Percentiles rank a stretch among this genome's conserved stretches.
Evolutionary conservation across 2,113 vertebrate species (phyloP).

Genomic region (Hyperoodon ampullatus): DNA sequence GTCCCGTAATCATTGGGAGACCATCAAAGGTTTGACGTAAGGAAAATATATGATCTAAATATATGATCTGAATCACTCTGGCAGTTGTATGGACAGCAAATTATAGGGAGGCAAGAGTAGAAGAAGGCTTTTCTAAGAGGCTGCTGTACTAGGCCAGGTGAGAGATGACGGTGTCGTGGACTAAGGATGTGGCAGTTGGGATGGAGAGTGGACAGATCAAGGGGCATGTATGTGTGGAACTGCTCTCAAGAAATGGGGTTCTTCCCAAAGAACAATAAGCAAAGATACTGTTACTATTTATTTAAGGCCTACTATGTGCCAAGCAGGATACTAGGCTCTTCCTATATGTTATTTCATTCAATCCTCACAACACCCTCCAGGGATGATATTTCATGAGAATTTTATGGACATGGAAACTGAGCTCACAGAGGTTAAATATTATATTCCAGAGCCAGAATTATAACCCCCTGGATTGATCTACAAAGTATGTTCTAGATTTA

Average conservation of each 20-base stretch:
- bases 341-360: not conserved
- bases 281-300: not conserved
- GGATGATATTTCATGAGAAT: not conserved
- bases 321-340: not conserved
- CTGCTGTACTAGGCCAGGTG: not conserved
- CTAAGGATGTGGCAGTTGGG: not conserved
- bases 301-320: not conserved
- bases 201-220: not conserved
- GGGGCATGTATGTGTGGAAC: not conserved
- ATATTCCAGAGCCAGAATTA: not conserved
- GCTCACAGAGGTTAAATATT: not conserved
- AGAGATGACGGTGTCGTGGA: not conserved
- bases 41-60: not conserved
- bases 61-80: not conserved
- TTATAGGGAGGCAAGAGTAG: not conserved
- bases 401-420: not conserved
- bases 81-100: not conserved
- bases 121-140: not conserved
- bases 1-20: not conserved
- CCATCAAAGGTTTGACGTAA: not conserved
- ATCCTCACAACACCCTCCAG: not conserved
- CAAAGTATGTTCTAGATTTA: not conserved
- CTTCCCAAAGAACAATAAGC: not conserved
- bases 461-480: not conserved
- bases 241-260: not conserved